Base-by-base conservation (phyloP, 2,113 vertebrate genomes). In the Electrona antarctica region DNA sequence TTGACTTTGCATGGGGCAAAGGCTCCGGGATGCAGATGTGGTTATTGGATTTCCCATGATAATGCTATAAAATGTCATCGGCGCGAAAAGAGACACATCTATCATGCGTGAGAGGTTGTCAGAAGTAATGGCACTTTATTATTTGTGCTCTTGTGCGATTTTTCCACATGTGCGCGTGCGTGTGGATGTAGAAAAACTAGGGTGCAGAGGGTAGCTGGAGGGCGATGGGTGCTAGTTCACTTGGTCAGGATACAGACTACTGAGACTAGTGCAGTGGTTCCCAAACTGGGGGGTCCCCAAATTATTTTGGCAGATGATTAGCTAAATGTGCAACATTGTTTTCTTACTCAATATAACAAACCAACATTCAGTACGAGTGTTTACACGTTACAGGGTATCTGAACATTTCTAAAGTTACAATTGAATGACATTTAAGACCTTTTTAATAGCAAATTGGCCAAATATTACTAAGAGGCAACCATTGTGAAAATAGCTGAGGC, bases 21-120 rank as follows among this genome's bases (percentile, higher is more conserved):
- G 76, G 87, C 78, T 82, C 72, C n/a, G 28, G 77, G 78, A 90
- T 80, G 82, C 89, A 57, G 74, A 88, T 90, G 83, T 84, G 60
- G 71, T 91, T 92, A 93, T 92, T 91, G 90, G 89, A 92, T 92
- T 91, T 90, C 85, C 79, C 81, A 86, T 87, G 89, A 91, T 88
- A 90, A 90, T 90, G 81, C 79, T 61, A 84, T 91, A 88, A 90
- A 89, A 91, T 89, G 87, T 91, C 87, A 88, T 88, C 83, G 83
- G 78, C 69, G 76, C 64, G 77, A 73, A 88, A 85, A 88, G 80
- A 85, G 74, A 82, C 52, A 74, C 88, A 91, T 92, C 88, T 86
- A 87, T 92, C 91, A 89, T 78, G 73, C 47, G 74, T 54, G 46
- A 64, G 68, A 83, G 73, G 73, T 77, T 87, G 88, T 89, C 85